phyloP scores from a whole-genome alignment of 2,113 vertebrate genomes.

The Garra rufa region DNA sequence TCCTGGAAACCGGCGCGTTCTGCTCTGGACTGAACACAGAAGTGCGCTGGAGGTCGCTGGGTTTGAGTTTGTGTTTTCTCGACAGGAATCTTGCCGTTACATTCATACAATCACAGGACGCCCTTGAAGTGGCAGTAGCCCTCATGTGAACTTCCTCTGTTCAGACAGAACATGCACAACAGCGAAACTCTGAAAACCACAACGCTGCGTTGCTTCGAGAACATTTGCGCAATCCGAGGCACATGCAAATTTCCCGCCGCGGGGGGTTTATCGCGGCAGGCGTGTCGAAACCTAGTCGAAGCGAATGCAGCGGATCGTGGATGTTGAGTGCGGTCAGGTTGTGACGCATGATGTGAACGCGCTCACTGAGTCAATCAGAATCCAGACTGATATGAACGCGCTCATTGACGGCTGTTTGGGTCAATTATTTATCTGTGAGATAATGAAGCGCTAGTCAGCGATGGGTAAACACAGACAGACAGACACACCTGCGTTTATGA shows the following conservation, averaged over 20 bases:
- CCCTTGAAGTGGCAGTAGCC: neutral
- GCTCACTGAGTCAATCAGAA: conserved; percentile 17
- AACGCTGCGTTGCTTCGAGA: neutral
- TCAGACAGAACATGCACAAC: neutral
- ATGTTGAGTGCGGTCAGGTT: neutral
- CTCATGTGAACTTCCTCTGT: neutral
- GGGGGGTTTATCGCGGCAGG: neutral
- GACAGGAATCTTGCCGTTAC: neutral
- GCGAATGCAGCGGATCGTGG: neutral
- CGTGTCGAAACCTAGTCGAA: neutral
- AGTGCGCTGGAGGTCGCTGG: no score
- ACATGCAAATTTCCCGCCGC: neutral
- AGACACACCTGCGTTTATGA: conserved; percentile 40
- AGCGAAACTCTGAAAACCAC: conserved; percentile 17
- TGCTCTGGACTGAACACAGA: no score
- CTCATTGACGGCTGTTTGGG: neutral
- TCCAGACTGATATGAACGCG: conserved; percentile 2
- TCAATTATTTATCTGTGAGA: conserved; percentile 39
- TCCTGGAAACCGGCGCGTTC: no score
- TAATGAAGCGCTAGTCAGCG: neutral
- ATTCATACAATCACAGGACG: neutral
- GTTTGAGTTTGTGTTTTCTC: neutral
- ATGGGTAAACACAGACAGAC: conserved; percentile 39
- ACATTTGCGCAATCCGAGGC: conserved; percentile 20
- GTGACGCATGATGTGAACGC: conserved; percentile 33